Evolutionary conservation across 2,888 invertebrate genomes (phyloP).

Genomic region (Alloplasta piceator): DNA sequence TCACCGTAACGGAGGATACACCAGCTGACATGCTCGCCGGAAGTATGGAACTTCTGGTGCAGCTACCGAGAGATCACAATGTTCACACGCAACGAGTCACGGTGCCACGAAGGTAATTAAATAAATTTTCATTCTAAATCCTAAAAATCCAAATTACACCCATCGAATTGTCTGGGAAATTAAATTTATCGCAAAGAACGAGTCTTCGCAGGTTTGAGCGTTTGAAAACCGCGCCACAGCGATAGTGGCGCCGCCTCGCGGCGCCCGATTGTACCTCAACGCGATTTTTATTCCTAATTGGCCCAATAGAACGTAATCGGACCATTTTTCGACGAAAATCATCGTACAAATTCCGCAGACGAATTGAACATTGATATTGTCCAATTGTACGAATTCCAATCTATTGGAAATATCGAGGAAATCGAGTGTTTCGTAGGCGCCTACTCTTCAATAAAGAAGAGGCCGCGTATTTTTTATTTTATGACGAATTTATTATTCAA

Average conservation of each 20-base stretch:
- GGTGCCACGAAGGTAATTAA: slow-evolving; percentile 78
- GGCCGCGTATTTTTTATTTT: too few relatives aligned
- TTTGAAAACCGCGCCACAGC: background rate
- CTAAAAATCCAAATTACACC: background rate
- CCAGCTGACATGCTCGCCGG: slow-evolving; percentile 89
- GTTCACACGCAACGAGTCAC: slow-evolving; percentile 80
- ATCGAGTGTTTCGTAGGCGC: too few relatives aligned
- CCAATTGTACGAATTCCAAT: too few relatives aligned
- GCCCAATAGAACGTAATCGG: background rate
- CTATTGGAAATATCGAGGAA: background rate
- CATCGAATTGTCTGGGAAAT: background rate
- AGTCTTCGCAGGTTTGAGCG: too few relatives aligned
- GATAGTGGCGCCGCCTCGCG: background rate
- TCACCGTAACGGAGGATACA: slow-evolving; percentile 87
- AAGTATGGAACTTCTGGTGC: slow-evolving; percentile 88
- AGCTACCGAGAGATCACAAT: slow-evolving; percentile 84
- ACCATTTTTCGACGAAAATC: background rate
- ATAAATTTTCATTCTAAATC: background rate
- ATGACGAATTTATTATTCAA: too few relatives aligned
- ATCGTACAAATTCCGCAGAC: background rate
- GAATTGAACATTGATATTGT: background rate
- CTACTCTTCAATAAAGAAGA: too few relatives aligned
- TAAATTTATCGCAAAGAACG: background rate
- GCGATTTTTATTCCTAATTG: background rate
- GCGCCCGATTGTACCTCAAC: background rate